Percentiles rank a stretch among this genome's conserved stretches.
phyloP scores from a whole-genome alignment of 2,113 vertebrate genomes.

The Ammodytes marinus region DNA sequence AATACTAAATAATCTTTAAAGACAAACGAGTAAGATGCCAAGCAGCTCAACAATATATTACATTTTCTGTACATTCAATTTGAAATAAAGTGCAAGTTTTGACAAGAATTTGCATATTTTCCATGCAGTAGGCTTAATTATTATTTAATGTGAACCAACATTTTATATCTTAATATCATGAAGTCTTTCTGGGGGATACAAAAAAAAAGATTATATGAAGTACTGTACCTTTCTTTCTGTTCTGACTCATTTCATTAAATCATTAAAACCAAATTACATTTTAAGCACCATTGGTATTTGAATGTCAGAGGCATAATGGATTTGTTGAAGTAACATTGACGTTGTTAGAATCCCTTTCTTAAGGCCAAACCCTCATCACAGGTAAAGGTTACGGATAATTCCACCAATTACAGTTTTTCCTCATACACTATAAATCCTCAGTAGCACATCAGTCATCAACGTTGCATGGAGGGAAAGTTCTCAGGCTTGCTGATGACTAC shows the following conservation, averaged over 20 bases:
- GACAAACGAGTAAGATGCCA: background rate
- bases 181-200: conserved; percentile 55
- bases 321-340: conserved; percentile 59
- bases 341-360: conserved; percentile 46
- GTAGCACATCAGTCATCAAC: conserved; percentile 62
- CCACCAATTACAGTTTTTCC: conserved; percentile 31
- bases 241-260: conserved; percentile 69
- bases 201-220: conserved; percentile 66
- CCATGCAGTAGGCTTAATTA: background rate
- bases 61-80: background rate
- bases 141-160: background rate
- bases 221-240: conserved; percentile 36
- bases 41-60: conserved; percentile 25
- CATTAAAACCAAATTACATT: conserved; percentile 66
- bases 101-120: conserved; percentile 20
- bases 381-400: conserved; percentile 56
- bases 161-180: conserved; percentile 15
- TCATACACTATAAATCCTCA: conserved; percentile 39
- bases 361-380: conserved; percentile 59
- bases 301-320: conserved; percentile 66
- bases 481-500: conserved; percentile 75
- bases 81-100: conserved; percentile 30
- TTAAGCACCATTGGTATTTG: conserved; percentile 54
- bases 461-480: conserved; percentile 68
- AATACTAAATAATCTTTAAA: conserved; percentile 22